Base-by-base conservation (phyloP, 2,113 vertebrate genomes). In the Sorex fumeus region DNA sequence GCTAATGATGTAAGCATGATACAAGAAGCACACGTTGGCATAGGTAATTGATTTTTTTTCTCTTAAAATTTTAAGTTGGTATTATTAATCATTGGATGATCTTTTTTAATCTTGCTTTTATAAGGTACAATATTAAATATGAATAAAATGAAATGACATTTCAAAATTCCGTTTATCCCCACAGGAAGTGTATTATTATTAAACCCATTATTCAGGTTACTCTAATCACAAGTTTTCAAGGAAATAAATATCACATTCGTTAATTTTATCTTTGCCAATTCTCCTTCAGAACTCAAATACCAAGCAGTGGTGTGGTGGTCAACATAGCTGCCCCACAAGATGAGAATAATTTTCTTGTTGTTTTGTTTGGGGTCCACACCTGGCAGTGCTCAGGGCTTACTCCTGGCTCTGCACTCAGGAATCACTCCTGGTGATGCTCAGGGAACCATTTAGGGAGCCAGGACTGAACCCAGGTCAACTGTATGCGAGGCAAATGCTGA, bases 1-100 rank as follows among this genome's bases (percentile, higher is more conserved):
- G 99, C 99, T 97, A 99, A 99, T 81, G 99, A 99, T 97, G 99
- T 99, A 95, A 99, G 99, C 98, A 99, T 99, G 99, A 99, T 99
- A 97, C 99, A 99, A 81, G 99, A 99, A 97, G 99, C 99, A 72
- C 99, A 99, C 30, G 98, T 99, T 76, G 99, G 99, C 96, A 99
- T 99, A 98, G 99, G 99, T 99, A 98, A 98, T 79, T 95, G 23
- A 47, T 25, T 89, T 96, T 93, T 93, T 81, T 94, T 30, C 32
- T 66, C 60, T 76, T 6, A 87, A 32, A n/a, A 88, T 95, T 62
- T 81, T 30, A 93, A 87, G 2, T 23, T 94, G 60, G 6, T 66
- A 10, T 78, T 88, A 86, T 91, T 76, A 89, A 87, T 90, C 84
- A 62, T 71, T 94, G 74, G 50, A 27, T 79, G 23, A 32, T 85